phyloP scores from a whole-genome alignment of 2,888 invertebrate genomes.

The Folsomia candida region DNA sequence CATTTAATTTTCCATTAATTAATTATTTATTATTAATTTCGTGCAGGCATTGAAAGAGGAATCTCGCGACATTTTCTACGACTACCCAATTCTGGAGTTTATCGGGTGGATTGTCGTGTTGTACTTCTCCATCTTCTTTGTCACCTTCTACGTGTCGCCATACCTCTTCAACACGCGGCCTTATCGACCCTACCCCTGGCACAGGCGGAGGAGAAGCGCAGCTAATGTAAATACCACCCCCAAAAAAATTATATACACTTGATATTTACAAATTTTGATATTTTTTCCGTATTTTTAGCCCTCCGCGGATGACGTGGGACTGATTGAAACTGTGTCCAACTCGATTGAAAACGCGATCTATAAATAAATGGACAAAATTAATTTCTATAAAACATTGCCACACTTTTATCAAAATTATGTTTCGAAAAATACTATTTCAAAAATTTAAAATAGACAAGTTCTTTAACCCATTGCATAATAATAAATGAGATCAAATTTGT shows the following conservation, averaged over 20 bases:
- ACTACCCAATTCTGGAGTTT: neutral
- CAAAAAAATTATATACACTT: neutral
- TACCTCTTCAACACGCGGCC: neutral
- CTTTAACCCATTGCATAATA: too few relatives aligned
- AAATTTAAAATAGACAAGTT: too few relatives aligned
- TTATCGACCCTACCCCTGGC: neutral
- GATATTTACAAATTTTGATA: neutral
- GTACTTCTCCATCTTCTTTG: neutral
- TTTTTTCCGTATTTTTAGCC: neutral
- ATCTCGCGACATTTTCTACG: conserved; percentile 1
- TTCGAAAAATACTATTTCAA: too few relatives aligned
- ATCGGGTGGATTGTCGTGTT: neutral
- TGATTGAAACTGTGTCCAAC: neutral
- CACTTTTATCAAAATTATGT: neutral
- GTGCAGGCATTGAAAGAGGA: neutral
- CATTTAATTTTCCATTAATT: neutral
- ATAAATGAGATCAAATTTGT: too few relatives aligned
- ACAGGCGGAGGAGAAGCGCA: neutral
- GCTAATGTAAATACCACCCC: neutral
- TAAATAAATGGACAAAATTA: neutral
- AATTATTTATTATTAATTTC: neutral
- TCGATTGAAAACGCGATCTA: neutral
- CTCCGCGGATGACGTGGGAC: neutral
- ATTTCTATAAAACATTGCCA: neutral
- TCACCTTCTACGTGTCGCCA: neutral